Percentiles rank a stretch among this genome's conserved stretches.
These are phyloP conservation scores for Hippopotamus amphibius DNA, from an alignment of 2,113 vertebrate genomes.

Conservation along the genomic window DNA sequence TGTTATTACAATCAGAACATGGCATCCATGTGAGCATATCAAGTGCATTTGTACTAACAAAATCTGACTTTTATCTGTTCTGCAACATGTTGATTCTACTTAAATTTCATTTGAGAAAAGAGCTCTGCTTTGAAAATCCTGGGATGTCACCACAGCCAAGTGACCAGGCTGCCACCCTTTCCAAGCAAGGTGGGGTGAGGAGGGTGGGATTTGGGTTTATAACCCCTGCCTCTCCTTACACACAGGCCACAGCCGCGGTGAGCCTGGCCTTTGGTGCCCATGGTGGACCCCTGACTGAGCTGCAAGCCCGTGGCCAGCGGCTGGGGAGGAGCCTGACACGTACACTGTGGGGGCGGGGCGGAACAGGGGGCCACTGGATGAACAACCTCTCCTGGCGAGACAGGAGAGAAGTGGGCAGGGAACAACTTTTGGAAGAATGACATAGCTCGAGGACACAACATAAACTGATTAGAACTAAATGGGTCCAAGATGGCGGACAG, in stretches of 20 bases:
- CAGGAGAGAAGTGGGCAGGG: too few relatives aligned
- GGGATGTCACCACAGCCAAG: neutral
- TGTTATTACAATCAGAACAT: neutral
- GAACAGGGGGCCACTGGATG: rapidly evolving
- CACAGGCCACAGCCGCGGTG: rapidly evolving
- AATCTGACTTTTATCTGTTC: neutral
- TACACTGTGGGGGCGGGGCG: neutral
- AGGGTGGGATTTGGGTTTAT: too few relatives aligned
- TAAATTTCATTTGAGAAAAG: neutral
- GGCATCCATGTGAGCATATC: neutral
- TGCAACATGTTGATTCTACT: neutral
- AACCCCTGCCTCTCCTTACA: neutral
- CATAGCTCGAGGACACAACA: too few relatives aligned
- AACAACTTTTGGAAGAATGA: too few relatives aligned
- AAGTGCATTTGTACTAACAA: neutral
- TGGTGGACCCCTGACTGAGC: neutral
- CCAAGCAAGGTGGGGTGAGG: neutral
- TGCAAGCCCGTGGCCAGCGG: neutral
- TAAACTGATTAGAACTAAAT: too few relatives aligned
- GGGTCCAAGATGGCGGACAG: too few relatives aligned
- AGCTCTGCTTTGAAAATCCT: neutral
- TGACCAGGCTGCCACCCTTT: neutral
- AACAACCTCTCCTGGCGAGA: neutral
- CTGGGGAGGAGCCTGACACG: rapidly evolving
- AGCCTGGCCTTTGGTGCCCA: neutral